These are phyloP conservation scores for Drosophila neocordata DNA, from an alignment of 1,140 invertebrate genomes.

Conservation along the genomic window DNA sequence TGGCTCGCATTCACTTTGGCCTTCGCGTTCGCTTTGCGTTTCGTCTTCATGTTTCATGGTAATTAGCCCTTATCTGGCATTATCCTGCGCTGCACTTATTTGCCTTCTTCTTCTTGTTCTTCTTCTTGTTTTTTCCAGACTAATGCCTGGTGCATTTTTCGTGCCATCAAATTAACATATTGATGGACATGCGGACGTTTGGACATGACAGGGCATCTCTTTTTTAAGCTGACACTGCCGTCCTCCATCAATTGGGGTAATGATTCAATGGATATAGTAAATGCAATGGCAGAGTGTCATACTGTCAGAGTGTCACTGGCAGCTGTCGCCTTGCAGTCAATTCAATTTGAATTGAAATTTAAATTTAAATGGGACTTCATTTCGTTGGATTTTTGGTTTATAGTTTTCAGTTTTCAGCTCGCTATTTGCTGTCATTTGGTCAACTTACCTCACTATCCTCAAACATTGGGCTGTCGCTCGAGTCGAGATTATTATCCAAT, in stretches of 20 bases:
- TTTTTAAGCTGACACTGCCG: background rate
- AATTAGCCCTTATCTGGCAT: constrained; percentile 54
- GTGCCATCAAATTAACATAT: constrained; percentile 49
- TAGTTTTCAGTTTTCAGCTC: constrained; percentile 4
- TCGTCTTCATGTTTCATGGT: constrained; percentile 39
- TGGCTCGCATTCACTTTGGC: constrained; percentile 19
- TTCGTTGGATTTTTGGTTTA: constrained; percentile 40
- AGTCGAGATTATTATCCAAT: constrained; percentile 82
- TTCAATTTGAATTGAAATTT: constrained; percentile 58
- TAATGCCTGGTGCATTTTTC: constrained; percentile 13
- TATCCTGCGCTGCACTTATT: background rate
- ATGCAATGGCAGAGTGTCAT: too few relatives aligned
- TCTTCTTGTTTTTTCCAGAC: background rate
- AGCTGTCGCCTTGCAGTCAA: constrained; percentile 37
- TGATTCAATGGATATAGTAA: background rate
- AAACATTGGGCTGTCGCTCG: constrained; percentile 82
- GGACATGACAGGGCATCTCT: too few relatives aligned
- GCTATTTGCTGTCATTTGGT: constrained; percentile 12
- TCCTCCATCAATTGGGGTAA: constrained; percentile 7
- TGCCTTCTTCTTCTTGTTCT: background rate
- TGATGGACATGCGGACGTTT: constrained; percentile 18
- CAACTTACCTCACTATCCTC: constrained; percentile 83
- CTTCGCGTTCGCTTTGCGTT: constrained; percentile 14
- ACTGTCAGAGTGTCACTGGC: background rate
- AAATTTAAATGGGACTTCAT: constrained; percentile 42